Base-by-base conservation (phyloP, 1,140 invertebrate genomes). In the Drosophila fuyamai region DNA sequence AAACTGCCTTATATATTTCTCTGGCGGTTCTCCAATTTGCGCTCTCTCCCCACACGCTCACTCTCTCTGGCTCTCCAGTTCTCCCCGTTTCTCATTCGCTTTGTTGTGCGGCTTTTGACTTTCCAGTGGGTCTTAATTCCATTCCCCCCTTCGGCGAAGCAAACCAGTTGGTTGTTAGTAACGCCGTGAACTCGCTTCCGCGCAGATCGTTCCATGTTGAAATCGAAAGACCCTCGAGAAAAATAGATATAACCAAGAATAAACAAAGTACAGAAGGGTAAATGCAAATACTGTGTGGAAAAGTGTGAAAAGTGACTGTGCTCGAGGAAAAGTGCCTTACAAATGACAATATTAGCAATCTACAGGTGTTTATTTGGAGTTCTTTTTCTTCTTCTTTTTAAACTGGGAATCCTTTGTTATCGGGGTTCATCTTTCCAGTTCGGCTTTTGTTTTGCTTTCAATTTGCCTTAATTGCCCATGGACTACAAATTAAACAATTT, bases 121-220 rank as follows among this genome's bases (percentile, higher is more conserved):
- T 62, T 63, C 72, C 72, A 75, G 59, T 51, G 60, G 60, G 60
- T 40, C 16, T 23, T 14, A 23, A 6, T 47, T 46, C 47, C 61
- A 36, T 35, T 48, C 59, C n/a, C 23, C 23, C 23, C 23, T 23
- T 23, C 23, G 23, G 23, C 23, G 4, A 23, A 23, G 23, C 23
- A 81, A 84, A 84, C 81, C 81, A 85, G 81, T 83, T 85, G 75
- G 78, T 77, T 86, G 71, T 84, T 85, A 85, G 82, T 85, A 71
- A 66, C 79, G 60, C 63, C 80, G 79, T 76, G 74, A 61, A 79
- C 72, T 73, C 74, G 83, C 57, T 76, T 57, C 56, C 84, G 75
- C 60, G 72, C 79, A 86, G 82, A 86, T 86, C 83, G 76, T 44
- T 67, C 43, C 47, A 53, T 18, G 14, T 36, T 29, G 6, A 38